Evolutionary conservation across 2,113 vertebrate genomes (phyloP).

Genomic region (Eulemur macaco): DNA sequence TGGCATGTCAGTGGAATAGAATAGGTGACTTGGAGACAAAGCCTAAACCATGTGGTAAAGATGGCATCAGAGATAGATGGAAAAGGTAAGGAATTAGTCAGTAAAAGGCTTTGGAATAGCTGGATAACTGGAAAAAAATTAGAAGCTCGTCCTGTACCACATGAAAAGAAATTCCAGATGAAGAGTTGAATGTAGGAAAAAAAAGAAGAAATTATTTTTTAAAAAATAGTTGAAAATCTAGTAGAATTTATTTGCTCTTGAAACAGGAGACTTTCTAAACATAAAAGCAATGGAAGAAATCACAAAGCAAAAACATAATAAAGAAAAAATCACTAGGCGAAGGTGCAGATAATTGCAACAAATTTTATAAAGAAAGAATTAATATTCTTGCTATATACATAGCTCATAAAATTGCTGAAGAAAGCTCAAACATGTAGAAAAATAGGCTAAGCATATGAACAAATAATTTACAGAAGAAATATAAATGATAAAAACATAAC

Average conservation of each 20-base stretch:
- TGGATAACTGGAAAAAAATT: background rate
- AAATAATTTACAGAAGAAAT: slow-evolving; percentile 30
- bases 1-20: background rate
- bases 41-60: background rate
- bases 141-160: background rate
- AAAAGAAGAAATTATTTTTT: background rate
- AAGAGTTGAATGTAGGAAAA: background rate
- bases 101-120: background rate
- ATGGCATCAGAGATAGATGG: background rate
- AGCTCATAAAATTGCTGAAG: background rate
- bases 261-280: background rate
- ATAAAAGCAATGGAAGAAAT: slow-evolving; percentile 24
- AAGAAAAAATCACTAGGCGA: background rate
- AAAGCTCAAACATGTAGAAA: background rate
- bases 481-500: background rate
- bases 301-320: background rate
- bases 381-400: background rate
- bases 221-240: background rate
- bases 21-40: background rate
- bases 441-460: background rate
- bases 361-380: background rate
- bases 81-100: background rate
- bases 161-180: background rate
- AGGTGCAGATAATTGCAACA: background rate
- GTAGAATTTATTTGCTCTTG: slow-evolving; percentile 8